These are phyloP conservation scores for Nothobranchius kuhntae DNA, from an alignment of 2,113 vertebrate species.

Conservation along the genomic window DNA sequence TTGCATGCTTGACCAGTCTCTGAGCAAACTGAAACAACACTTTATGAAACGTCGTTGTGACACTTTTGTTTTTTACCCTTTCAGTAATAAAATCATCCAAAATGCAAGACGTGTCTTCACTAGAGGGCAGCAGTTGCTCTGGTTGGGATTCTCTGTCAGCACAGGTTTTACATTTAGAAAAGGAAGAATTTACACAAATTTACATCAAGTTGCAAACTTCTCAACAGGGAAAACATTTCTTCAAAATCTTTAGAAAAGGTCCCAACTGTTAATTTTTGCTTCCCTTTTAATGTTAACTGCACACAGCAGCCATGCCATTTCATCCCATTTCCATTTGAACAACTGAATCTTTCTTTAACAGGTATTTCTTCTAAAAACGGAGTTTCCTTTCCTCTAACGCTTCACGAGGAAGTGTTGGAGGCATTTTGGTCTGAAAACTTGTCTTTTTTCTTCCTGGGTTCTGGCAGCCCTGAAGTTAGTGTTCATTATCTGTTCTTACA, in stretches of 20 bases:
- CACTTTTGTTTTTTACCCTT: too few species aligned
- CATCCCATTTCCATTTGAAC: not conserved
- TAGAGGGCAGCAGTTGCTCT: constrained; percentile 67
- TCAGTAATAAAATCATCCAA: too few species aligned
- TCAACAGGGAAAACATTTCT: not conserved
- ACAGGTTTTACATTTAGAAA: not conserved
- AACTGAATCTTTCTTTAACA: not conserved
- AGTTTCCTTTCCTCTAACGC: constrained; percentile 14
- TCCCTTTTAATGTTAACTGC: not conserved
- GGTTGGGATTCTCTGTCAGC: not conserved
- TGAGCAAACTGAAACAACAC: too few species aligned
- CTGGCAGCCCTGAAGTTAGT: constrained; percentile 70
- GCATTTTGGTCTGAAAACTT: constrained; percentile 60
- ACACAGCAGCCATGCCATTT: not conserved
- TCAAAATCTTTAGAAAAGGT: not conserved
- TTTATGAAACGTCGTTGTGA: too few species aligned
- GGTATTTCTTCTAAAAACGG: constrained; percentile 21
- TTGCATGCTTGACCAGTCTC: too few species aligned
- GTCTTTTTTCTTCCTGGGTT: constrained; percentile 59
- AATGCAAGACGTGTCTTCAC: constrained; percentile 21
- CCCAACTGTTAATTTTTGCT: not conserved
- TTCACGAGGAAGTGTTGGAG: constrained; percentile 35
- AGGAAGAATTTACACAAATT: not conserved
- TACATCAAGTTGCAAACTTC: not conserved
- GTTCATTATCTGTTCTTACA: constrained; percentile 80